Evolutionary conservation across 2,797 vertebrate species (phyloP).

Genomic region (Limnodromus scolopaceus): DNA sequence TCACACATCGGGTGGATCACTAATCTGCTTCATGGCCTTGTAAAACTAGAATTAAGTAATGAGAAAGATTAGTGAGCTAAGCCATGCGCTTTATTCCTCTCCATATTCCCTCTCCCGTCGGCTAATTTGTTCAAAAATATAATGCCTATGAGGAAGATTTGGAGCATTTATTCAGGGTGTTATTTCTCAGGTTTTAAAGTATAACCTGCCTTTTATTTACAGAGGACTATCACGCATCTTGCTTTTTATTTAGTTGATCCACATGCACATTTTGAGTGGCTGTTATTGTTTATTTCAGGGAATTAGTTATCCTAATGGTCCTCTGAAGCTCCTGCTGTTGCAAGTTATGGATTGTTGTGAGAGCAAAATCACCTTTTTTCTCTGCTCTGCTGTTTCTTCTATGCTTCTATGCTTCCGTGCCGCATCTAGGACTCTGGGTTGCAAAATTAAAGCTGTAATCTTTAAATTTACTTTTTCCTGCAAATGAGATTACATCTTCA

Average conservation of each 20-base stretch:
- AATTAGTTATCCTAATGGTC: neutral
- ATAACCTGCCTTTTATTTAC: neutral
- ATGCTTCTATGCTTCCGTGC: neutral
- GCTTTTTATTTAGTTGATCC: neutral
- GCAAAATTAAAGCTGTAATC: neutral
- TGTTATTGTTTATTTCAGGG: neutral
- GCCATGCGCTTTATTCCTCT: neutral
- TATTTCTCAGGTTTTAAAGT: neutral
- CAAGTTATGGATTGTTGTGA: neutral
- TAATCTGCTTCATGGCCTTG: constrained; percentile 7
- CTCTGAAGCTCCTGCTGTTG: neutral
- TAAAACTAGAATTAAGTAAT: constrained; percentile 38
- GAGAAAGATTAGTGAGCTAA: constrained; percentile 44
- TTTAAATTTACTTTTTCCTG: neutral
- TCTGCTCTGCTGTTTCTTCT: neutral
- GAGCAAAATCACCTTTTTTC: neutral
- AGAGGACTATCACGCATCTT: neutral
- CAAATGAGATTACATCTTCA: neutral
- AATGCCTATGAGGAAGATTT: neutral
- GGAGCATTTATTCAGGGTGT: neutral
- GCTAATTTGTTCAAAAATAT: constrained; percentile 20
- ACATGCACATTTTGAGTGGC: neutral
- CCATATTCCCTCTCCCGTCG: neutral
- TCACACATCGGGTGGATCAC: neutral
- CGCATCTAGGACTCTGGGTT: neutral